These are phyloP conservation scores for Meloidogyne hapla DNA, from an alignment of 1,140 invertebrate species.

Conservation along the genomic window DNA sequence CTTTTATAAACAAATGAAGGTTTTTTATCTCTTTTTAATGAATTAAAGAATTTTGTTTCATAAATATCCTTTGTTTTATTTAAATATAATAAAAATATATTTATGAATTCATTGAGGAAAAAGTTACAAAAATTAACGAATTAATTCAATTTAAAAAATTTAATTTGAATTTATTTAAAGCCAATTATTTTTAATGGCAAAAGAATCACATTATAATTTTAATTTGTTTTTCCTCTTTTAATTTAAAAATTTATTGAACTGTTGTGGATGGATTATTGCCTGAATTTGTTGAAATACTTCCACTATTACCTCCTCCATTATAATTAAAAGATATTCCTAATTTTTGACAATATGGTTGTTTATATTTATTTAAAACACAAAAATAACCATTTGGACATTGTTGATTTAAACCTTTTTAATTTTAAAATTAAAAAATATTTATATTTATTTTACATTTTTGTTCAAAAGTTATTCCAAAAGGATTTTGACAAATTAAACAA, in stretches of 20 bases:
- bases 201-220: no score
- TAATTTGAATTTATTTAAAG: no score
- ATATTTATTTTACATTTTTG: not conserved
- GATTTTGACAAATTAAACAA: not conserved
- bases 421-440: conserved; percentile 6
- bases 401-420: not conserved
- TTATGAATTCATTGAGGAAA: no score
- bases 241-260: not conserved
- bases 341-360: not conserved
- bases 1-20: no score
- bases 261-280: not conserved
- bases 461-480: not conserved
- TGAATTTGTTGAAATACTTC: not conserved
- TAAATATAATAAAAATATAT: no score
- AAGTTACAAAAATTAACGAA: no score
- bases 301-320: not conserved
- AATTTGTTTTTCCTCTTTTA: no score
- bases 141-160: no score
- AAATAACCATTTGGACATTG: not conserved
- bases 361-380: not conserved
- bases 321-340: not conserved
- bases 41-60: no score
- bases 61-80: no score
- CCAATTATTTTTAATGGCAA: no score
- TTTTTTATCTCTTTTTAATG: no score